These are phyloP conservation scores for Anas platyrhynchos DNA, from an alignment of 2,113 vertebrate genomes.

Conservation along the genomic window DNA sequence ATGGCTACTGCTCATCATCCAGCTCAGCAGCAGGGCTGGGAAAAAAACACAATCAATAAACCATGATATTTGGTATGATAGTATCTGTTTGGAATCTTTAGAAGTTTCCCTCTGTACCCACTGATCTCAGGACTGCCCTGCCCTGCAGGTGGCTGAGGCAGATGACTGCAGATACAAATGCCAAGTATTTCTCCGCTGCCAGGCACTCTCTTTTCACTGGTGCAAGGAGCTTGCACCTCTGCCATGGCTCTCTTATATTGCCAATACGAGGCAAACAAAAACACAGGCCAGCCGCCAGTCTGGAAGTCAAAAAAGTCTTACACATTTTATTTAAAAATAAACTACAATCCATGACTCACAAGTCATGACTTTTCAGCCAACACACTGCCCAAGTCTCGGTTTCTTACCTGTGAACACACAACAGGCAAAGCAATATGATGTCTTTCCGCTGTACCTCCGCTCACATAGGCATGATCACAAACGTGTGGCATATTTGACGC, in stretches of 20 bases:
- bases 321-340: slow-evolving; percentile 9
- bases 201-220: neutral
- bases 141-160: neutral
- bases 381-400: neutral
- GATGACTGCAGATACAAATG: neutral
- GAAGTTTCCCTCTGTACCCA: neutral
- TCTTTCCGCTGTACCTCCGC: neutral
- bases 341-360: neutral
- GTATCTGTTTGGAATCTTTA: neutral
- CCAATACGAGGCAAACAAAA: neutral
- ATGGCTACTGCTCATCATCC: neutral
- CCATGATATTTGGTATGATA: neutral
- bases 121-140: neutral
- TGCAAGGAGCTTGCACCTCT: neutral
- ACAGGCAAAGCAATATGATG: neutral
- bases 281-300: neutral
- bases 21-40: neutral
- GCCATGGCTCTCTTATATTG: neutral
- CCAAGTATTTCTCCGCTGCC: neutral
- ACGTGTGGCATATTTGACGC: neutral
- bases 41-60: neutral
- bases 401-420: neutral
- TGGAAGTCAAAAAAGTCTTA: neutral
- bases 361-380: neutral
- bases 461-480: neutral